A percentile compares a stretch with the other conserved stretches of the same genome.
Conservation (phyloP, 2,888 invertebrate genomes). For the Cheiracanthium punctorium region DNA sequence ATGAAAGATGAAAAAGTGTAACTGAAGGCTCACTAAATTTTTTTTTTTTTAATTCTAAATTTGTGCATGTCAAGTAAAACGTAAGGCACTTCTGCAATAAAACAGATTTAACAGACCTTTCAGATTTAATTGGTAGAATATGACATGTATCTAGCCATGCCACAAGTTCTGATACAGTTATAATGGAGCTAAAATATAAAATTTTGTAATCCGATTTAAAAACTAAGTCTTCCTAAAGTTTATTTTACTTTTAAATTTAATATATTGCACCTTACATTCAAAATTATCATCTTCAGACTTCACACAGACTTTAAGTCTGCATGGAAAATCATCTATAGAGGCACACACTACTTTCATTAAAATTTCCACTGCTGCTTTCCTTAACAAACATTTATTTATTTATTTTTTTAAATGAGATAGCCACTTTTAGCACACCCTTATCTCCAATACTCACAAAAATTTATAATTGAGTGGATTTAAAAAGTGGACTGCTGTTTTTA, state of each 20-base stretch:
- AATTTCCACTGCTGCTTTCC: neutral
- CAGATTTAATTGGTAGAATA: too few species aligned
- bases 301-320: neutral
- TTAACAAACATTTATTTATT: neutral
- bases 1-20: too few species aligned
- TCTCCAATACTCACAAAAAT: neutral
- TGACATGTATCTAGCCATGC: neutral
- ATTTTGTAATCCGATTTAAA: neutral
- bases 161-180: constrained; percentile 7
- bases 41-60: too few species aligned
- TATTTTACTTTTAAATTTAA: neutral
- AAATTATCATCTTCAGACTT: neutral
- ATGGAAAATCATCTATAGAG: neutral
- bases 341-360: neutral
- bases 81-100: too few species aligned
- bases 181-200: neutral
- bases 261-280: neutral
- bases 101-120: too few species aligned
- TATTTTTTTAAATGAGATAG: neutral
- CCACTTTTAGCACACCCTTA: neutral
- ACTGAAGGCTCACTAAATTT: too few species aligned
- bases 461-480: neutral
- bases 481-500: neutral
- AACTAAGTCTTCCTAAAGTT: neutral
- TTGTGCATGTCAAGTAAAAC: too few species aligned